Evolutionary conservation across 2,797 vertebrate genomes (phyloP), one percentile per base, ranked within the genome.

Genomic region (Smutsia gigantea): DNA sequence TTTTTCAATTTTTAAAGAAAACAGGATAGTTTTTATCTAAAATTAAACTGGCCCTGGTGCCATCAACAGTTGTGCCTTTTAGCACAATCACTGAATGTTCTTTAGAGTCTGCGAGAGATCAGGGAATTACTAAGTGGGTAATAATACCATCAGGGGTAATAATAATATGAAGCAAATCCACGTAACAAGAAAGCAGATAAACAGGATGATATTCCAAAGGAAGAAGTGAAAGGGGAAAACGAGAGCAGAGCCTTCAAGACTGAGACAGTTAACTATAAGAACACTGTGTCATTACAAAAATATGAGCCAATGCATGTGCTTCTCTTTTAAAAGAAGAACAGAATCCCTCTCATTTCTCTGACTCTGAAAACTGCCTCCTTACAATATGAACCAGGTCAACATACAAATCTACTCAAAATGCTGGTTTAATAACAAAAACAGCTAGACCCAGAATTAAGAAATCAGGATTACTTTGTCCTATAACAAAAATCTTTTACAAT

Each of bases 341-440:
- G 37, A 96, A 46, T 79, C 46, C 31, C 19, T 87, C 55, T 93
- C 34, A 91, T 61, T 95, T 91, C 39, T 90, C 68, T 68, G 78
- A 61, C 21, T 92, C 34, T 57, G 42, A 94, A 93, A 96, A 97
- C 94, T 93, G 17, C 21, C 27, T 85, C 53, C 72, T 81, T 93
- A 89, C 1, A 89, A 68, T 83, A 93, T 31, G n/a, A 94, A 57
- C 4, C 84, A 94, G 51, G 69, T 91, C 37, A 93, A 87, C 21
- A 51, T 61, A 94, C 15, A 46, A 93, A 89, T 66, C 37, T 88
- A 93, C 8, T 90, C n/a, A 95, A 94, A 93, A 94, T 55, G 83
- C 63, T 89, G 49, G 17, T 79, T 95, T 84, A 78, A 91, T 82
- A 93, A 93, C n/a, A 83, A 92, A 69, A 95, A 81, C 29, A 92